Percentiles rank a stretch among this genome's conserved stretches.
Conservation (phyloP, 1,140 invertebrate species). For the Lerema accius region DNA sequence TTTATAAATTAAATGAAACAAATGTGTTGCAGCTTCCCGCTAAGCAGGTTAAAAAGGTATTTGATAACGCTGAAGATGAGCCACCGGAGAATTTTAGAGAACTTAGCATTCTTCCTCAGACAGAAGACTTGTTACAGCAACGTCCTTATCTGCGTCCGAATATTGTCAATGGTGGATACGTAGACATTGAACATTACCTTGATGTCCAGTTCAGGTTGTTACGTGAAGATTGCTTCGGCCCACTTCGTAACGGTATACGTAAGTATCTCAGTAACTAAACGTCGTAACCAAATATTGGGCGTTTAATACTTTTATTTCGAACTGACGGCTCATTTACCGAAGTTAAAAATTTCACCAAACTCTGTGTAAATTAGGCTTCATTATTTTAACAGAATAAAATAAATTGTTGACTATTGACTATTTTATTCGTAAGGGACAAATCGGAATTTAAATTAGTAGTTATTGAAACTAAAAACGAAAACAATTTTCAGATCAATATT, state of each 20-base stretch:
- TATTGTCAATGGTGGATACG: conserved; percentile 84
- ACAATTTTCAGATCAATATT: conserved; percentile 46
- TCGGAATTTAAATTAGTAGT: too few species aligned
- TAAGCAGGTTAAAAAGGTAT: background rate
- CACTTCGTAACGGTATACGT: conserved; percentile 83
- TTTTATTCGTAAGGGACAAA: too few species aligned
- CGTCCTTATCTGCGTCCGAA: conserved; percentile 83
- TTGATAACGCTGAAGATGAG: conserved; percentile 48
- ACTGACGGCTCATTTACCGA: too few species aligned
- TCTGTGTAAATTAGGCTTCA: too few species aligned
- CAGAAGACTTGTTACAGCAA: conserved; percentile 54
- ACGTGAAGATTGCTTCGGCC: conserved; percentile 88
- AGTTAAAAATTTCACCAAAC: too few species aligned
- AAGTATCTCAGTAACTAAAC: conserved; percentile 7
- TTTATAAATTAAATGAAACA: too few species aligned
- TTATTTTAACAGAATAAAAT: too few species aligned
- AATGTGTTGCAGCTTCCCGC: background rate
- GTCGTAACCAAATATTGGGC: too few species aligned
- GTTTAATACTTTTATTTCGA: too few species aligned
- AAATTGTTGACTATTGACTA: too few species aligned
- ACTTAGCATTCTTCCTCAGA: conserved; percentile 73
- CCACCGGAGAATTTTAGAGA: conserved; percentile 77
- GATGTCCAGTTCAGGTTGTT: conserved; percentile 90
- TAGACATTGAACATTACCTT: conserved; percentile 87
- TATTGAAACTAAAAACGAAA: too few species aligned